These are phyloP conservation scores for Montipora sp. DNA, from an alignment of 64 coral and sea anemone species.

Conservation along the genomic window DNA sequence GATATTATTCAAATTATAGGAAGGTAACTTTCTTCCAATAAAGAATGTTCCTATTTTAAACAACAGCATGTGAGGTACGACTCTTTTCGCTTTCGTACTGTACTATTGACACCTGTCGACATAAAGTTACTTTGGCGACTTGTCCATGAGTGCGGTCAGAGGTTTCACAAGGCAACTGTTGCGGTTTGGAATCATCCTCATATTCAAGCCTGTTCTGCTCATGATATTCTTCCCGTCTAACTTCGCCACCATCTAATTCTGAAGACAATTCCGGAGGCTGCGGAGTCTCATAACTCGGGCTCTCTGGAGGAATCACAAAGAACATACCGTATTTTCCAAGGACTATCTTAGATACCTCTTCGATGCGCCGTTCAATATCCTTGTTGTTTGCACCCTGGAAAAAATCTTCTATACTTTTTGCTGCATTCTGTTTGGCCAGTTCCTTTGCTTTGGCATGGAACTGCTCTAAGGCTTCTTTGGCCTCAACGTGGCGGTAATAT, in stretches of 20 bases:
- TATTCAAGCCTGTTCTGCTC: neutral
- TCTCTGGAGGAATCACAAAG: constrained; percentile 27
- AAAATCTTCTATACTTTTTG: neutral
- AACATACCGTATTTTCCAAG: neutral
- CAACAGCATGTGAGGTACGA: too few species aligned
- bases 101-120: neutral
- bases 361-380: neutral
- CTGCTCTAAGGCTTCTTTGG: neutral
- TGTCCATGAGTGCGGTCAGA: neutral
- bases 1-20: too few species aligned
- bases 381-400: neutral
- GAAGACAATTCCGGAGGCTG: neutral
- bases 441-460: constrained; percentile 25
- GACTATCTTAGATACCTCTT: neutral
- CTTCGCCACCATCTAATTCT: neutral
- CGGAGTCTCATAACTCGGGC: neutral
- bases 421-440: constrained; percentile 16
- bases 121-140: neutral
- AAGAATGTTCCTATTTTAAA: too few species aligned
- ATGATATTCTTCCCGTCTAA: neutral
- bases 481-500: constrained; percentile 23
- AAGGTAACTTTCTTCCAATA: too few species aligned
- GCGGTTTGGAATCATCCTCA: neutral
- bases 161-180: neutral
- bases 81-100: neutral